Evolutionary conservation across 1,140 invertebrate species (phyloP).

Genomic region (Caenorhabditis briggsae): DNA sequence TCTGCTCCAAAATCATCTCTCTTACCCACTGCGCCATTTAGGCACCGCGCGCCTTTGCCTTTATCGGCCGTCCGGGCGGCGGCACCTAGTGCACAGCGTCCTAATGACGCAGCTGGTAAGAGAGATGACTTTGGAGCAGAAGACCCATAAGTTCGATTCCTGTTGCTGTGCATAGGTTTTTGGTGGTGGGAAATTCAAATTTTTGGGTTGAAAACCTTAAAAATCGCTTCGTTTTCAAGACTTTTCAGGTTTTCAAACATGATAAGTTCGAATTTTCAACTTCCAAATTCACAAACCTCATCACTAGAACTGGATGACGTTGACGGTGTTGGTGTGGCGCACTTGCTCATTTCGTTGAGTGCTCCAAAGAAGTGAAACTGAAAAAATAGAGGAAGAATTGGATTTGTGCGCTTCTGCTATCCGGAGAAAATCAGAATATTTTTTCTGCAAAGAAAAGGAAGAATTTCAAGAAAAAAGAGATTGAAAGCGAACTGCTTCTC

Average conservation of each 20-base stretch:
- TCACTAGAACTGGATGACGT: conserved; percentile 26
- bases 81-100: no score
- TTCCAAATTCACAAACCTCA: not conserved
- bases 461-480: not conserved
- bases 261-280: no score
- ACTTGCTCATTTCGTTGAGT: conserved; percentile 6
- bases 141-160: no score
- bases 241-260: not conserved
- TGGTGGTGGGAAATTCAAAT: no score
- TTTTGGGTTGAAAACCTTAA: not conserved
- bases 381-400: not conserved
- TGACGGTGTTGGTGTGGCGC: conserved; percentile 28
- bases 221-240: not conserved
- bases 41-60: no score
- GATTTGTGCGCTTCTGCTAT: conserved; percentile 1
- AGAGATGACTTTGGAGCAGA: no score
- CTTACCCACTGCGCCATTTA: no score
- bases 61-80: no score
- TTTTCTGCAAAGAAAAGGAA: not conserved
- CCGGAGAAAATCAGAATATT: not conserved
- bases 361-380: not conserved
- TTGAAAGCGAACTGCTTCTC: not conserved
- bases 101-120: no score
- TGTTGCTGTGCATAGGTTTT: no score
- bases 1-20: no score